phyloP scores from a whole-genome alignment of 2,888 invertebrate genomes.

The Prostheceraeus crozeri region DNA sequence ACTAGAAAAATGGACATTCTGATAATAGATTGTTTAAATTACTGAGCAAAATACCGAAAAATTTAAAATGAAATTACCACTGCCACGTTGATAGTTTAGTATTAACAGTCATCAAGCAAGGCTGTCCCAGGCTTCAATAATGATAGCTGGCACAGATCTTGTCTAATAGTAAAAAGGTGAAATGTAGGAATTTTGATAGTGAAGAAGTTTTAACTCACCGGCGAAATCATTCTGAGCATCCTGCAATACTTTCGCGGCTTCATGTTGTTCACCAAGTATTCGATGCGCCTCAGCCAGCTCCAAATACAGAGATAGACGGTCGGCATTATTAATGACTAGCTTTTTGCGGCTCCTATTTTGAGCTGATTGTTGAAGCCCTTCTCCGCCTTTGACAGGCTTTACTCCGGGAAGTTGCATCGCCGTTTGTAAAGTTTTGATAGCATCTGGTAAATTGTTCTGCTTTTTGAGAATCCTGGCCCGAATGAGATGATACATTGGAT shows the following conservation, averaged over 20 bases:
- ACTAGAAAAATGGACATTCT: too few species aligned
- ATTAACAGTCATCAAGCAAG: too few species aligned
- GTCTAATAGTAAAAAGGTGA: too few species aligned
- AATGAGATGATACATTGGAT: conserved; percentile 79
- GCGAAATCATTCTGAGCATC: conserved; percentile 61
- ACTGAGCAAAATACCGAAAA: too few species aligned
- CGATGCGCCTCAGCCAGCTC: conserved; percentile 74
- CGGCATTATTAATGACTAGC: conserved; percentile 62
- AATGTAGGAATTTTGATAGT: too few species aligned
- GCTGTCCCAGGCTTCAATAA: too few species aligned
- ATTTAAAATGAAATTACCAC: too few species aligned
- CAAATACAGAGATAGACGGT: conserved; percentile 76
- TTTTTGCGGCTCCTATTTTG: neutral
- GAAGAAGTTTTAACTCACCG: too few species aligned
- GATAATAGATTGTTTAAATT: too few species aligned
- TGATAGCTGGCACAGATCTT: too few species aligned
- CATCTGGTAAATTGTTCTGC: conserved; percentile 60
- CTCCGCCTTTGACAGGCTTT: conserved; percentile 47
- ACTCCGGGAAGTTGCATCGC: conserved; percentile 67
- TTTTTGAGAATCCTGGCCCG: conserved; percentile 74
- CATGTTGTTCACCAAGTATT: conserved; percentile 64
- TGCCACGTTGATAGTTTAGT: too few species aligned
- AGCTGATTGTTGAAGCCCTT: neutral
- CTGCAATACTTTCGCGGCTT: conserved; percentile 74
- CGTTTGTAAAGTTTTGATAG: conserved; percentile 66